phyloP scores from a whole-genome alignment of 2,888 invertebrate genomes.

The Volucella inanis region DNA sequence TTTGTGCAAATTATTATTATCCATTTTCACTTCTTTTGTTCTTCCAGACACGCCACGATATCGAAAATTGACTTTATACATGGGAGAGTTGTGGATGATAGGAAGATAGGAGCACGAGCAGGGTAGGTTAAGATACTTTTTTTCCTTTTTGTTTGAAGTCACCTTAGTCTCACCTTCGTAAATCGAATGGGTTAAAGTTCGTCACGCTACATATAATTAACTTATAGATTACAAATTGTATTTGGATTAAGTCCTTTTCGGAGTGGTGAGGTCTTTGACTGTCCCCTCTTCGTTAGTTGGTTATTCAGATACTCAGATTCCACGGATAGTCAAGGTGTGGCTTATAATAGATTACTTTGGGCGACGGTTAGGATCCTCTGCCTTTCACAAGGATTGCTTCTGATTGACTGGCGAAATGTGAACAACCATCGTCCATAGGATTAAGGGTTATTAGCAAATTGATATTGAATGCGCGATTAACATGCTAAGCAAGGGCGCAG shows the following conservation, averaged over 20 bases:
- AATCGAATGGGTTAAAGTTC: constrained; percentile 45
- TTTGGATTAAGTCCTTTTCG: constrained; percentile 63
- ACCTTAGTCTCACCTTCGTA: not conserved
- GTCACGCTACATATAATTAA: constrained; percentile 51
- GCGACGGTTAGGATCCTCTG: constrained; percentile 34
- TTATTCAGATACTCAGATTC: no score
- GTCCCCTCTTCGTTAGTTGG: not conserved
- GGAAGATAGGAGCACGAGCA: not conserved
- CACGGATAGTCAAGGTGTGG: constrained; percentile 46
- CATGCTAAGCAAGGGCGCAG: constrained; percentile 55
- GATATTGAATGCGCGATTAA: constrained; percentile 68
- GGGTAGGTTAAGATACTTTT: not conserved
- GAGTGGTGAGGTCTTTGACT: constrained; percentile 52
- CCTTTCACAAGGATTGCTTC: constrained; percentile 25
- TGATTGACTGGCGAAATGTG: constrained; percentile 63
- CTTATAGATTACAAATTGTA: constrained; percentile 71
- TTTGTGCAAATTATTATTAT: constrained; percentile 64
- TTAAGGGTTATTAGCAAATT: constrained; percentile 69
- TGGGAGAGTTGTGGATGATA: no score
- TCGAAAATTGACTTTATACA: constrained; percentile 16
- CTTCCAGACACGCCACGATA: constrained; percentile 17
- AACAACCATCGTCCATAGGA: constrained; percentile 47
- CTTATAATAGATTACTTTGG: constrained; percentile 60
- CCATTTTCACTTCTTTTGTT: constrained; percentile 58
- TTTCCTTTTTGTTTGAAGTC: constrained; percentile 2